phyloP scores from a whole-genome alignment of 2,113 vertebrate genomes.

The Tamias sibiricus region DNA sequence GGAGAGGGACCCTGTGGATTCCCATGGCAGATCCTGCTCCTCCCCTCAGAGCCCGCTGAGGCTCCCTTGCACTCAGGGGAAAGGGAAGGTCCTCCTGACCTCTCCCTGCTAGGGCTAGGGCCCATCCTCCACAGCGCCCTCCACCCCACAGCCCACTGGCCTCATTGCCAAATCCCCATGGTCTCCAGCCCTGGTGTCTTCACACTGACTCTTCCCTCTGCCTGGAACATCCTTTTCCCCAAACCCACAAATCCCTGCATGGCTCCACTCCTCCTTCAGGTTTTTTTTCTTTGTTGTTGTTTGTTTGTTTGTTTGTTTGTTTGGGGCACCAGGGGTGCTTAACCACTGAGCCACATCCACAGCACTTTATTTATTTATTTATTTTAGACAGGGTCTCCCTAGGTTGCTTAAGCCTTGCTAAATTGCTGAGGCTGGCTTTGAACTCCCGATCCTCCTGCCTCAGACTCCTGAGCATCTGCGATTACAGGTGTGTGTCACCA shows the following conservation, averaged over 20 bases:
- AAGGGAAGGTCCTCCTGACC: neutral
- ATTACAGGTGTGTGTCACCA: no score
- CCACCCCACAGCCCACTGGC: neutral
- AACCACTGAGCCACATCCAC: no score
- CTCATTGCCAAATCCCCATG: neutral
- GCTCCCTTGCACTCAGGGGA: neutral
- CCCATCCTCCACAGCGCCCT: neutral
- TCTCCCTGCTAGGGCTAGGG: neutral
- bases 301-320: no score
- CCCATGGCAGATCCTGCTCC: neutral
- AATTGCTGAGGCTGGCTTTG: no score
- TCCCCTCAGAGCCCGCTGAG: neutral
- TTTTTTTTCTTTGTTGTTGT: no score
- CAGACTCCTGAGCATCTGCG: no score
- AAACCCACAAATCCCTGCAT: neutral
- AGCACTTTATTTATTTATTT: no score
- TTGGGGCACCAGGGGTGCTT: no score
- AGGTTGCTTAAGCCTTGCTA: no score
- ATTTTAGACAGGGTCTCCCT: no score
- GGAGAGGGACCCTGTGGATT: neutral
- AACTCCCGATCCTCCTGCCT: no score
- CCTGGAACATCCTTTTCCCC: neutral
- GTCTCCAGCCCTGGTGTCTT: neutral
- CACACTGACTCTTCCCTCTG: neutral
- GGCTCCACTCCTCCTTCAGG: neutral